Percentiles rank a stretch among this genome's conserved stretches.
Evolutionary conservation across 2,113 vertebrate genomes (phyloP).

Genomic region (Perca flavescens): DNA sequence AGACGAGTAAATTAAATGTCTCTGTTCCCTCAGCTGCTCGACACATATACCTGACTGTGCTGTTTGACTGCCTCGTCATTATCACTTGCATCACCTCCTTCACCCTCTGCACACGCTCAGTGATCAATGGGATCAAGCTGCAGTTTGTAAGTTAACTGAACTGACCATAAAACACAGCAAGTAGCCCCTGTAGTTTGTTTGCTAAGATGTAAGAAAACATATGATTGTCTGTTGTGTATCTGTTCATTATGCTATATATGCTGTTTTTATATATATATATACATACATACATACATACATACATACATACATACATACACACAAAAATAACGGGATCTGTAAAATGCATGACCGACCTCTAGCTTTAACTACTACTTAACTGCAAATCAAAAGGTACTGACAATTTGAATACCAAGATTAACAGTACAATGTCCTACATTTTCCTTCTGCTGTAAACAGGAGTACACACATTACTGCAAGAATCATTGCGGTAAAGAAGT

Average conservation of each 20-base stretch:
- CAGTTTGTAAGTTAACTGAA: slow-evolving; percentile 86
- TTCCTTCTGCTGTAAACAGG: slow-evolving; percentile 76
- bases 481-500: slow-evolving; percentile 84
- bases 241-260: background rate
- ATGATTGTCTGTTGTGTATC: background rate
- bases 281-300: no score
- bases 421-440: background rate
- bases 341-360: no score
- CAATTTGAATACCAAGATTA: background rate
- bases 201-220: background rate
- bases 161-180: background rate
- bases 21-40: slow-evolving; percentile 85
- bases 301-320: no score
- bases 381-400: no score
- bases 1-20: slow-evolving; percentile 3
- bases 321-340: no score
- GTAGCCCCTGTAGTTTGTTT: background rate
- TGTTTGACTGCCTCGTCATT: slow-evolving; percentile 92
- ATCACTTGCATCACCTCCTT: slow-evolving; percentile 89
- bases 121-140: slow-evolving; percentile 89
- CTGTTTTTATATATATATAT: background rate
- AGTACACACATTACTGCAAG: slow-evolving; percentile 88
- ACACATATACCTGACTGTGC: slow-evolving; percentile 90
- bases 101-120: slow-evolving; percentile 90
- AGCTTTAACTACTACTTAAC: no score